Evolutionary conservation across 2,888 invertebrate species (phyloP).

Genomic region (Cataglyphis albicans): DNA sequence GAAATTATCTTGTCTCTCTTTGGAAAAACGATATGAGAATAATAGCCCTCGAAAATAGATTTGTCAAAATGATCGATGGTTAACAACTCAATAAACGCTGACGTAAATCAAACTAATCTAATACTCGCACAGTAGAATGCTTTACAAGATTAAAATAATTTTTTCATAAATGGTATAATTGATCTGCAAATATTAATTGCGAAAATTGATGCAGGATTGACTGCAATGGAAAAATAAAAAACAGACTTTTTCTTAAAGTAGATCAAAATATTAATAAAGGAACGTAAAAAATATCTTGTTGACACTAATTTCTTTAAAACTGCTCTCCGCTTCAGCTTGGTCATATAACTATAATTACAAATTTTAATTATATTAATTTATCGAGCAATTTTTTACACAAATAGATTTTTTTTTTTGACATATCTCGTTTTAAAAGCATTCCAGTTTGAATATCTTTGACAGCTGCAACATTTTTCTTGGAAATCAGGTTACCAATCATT

Average conservation of each 20-base stretch:
- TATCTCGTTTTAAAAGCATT: not conserved
- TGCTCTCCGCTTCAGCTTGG: too few relatives aligned
- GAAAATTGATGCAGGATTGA: not conserved
- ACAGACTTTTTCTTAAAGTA: not conserved
- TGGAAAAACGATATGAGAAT: not conserved
- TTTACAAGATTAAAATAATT: not conserved
- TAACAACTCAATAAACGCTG: not conserved
- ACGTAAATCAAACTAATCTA: not conserved
- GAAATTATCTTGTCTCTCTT: not conserved
- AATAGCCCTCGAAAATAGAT: not conserved
- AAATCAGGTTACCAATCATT: constrained; percentile 14
- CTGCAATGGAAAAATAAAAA: not conserved
- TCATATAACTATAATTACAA: not conserved
- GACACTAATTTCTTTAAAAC: not conserved
- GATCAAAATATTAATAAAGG: not conserved
- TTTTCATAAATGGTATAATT: not conserved
- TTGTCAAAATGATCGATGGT: not conserved
- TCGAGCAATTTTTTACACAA: not conserved
- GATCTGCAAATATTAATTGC: not conserved
- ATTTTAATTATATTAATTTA: constrained; percentile 8
- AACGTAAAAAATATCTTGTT: not conserved
- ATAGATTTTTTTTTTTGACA: not conserved
- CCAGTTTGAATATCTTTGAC: constrained; percentile 3
- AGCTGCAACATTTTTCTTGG: constrained; percentile 34
- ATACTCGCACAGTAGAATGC: not conserved